phyloP scores from a whole-genome alignment of 2,113 vertebrate species.

The Gnathonemus echidnorhynchus region DNA sequence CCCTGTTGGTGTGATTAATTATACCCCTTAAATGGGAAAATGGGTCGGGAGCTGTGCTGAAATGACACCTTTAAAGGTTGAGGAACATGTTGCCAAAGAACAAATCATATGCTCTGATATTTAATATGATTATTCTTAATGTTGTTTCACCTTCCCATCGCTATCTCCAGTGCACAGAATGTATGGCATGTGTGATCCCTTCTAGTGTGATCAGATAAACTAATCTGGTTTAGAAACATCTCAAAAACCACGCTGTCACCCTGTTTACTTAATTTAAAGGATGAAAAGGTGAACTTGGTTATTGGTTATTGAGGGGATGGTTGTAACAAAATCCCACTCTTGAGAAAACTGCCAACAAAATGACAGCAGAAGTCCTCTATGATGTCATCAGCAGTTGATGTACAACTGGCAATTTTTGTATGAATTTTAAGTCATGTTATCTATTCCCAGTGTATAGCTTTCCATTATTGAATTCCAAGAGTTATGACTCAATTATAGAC shows the following conservation, averaged over 20 bases:
- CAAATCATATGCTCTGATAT: background rate
- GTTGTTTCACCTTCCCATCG: background rate
- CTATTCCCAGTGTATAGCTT: background rate
- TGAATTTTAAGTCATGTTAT: background rate
- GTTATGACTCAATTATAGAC: background rate
- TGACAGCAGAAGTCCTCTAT: conserved; percentile 3
- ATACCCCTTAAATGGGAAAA: background rate
- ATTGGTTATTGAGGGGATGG: conserved; percentile 49
- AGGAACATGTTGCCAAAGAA: background rate
- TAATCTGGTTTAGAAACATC: background rate
- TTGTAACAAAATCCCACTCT: conserved; percentile 35
- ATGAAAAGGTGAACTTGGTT: conserved; percentile 52
- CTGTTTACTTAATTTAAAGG: conserved; percentile 48
- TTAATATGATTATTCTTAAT: background rate
- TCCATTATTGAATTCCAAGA: background rate
- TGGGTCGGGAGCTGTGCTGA: background rate
- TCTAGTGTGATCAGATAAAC: background rate
- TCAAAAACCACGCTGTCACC: conserved; percentile 11
- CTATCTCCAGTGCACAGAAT: background rate
- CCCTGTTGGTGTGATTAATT: background rate
- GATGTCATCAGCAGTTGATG: background rate
- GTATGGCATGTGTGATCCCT: background rate
- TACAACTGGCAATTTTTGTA: background rate
- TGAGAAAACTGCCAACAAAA: conserved; percentile 11
- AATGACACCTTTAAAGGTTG: background rate